Evolutionary conservation across 2,113 vertebrate species (phyloP), one percentile per base, ranked within the genome.

Genomic region (Otocyon megalotis): DNA sequence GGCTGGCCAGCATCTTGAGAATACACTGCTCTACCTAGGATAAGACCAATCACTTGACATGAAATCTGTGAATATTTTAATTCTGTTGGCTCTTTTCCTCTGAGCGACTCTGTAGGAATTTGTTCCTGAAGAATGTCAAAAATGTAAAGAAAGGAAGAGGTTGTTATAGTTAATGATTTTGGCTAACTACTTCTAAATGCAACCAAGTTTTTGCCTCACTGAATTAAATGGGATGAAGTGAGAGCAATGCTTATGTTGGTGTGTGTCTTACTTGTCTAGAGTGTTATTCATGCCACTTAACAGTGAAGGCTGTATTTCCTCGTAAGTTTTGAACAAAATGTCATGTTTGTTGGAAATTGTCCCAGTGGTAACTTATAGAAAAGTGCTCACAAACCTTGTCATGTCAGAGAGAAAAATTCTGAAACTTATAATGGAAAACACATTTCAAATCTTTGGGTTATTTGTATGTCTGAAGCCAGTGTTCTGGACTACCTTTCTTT

Each of bases 101-200:
- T 65, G 26, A 58, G 50, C 24, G 8, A 50, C 9, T 88, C 8
- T 79, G 4, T 7, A 77, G 43, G 11, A 3, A 3, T 50, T 87
- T 85, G 2, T 88, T 94, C 84, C 17, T 80, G 37, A 96, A 93
- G 11, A 93, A 32, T 77, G 26, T 62, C 26, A 60, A 80, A 30
- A 14, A 60, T 4, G 1, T 58, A 71, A 94, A 90, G 13, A 56
- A 76, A 85, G 37, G 20, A 86, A 82, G 37, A 54, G 10, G 43
- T 63, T 32, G 56, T 85, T 16, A 2, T 86, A 32, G 15, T 83
- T 92, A 89, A 84, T 65, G 35, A 32, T 93, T 43, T 94, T 53
- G 69, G 62, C 35, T 95, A 87, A 97, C 26, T 87, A 71, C n/a
- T 53, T 91, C 26, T 88, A 90, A 91, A 72, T 81, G 20, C 63